phyloP scores from a whole-genome alignment of 2,797 vertebrate genomes.

The Potorous gilbertii region DNA sequence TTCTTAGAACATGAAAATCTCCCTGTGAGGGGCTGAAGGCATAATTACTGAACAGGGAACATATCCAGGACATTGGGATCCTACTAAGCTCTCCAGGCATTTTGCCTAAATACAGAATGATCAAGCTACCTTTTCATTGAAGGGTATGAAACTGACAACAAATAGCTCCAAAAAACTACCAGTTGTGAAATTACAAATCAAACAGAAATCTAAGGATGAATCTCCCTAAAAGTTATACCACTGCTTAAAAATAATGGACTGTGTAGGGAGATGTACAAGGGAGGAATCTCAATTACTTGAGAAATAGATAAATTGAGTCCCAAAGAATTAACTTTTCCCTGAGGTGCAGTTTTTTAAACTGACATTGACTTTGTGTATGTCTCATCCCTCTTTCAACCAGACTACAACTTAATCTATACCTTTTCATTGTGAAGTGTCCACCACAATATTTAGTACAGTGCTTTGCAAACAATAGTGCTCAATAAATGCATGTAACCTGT shows the following conservation, averaged over 20 bases:
- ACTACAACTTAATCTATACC: not conserved
- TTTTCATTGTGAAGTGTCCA: not conserved
- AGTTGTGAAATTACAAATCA: not conserved
- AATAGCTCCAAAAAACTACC: not conserved
- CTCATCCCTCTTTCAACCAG: not conserved
- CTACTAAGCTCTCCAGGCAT: constrained; percentile 2
- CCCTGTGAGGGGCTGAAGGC: not conserved
- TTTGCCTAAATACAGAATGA: not conserved
- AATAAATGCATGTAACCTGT: not conserved
- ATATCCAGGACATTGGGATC: not conserved
- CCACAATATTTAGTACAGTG: not conserved
- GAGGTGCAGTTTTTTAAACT: not conserved
- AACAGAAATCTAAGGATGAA: not conserved
- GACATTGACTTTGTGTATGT: not conserved
- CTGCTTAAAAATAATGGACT: not conserved
- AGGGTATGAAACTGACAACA: not conserved
- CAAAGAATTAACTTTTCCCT: not conserved
- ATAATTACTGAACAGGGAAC: constrained; percentile 17
- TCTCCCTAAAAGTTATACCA: not conserved
- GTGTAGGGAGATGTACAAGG: not conserved
- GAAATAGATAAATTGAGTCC: not conserved
- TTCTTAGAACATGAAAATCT: not conserved
- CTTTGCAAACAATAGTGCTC: not conserved
- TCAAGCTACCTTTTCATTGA: not conserved
- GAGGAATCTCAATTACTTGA: not conserved